Conservation (phyloP, 2,888 invertebrate species). For the Melipona bicolor region DNA sequence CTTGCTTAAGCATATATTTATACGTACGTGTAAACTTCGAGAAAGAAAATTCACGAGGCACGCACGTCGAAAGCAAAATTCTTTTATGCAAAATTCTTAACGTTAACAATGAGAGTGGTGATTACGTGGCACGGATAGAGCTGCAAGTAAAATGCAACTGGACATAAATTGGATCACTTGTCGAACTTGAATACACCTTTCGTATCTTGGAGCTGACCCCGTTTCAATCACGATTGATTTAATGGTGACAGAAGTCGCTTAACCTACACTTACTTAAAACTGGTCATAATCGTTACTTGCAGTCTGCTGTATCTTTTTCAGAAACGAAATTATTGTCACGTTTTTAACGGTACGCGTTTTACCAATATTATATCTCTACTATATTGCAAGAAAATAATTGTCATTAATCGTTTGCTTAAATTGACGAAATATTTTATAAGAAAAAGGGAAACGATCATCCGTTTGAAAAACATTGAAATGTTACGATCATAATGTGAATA, state of each 20-base stretch:
- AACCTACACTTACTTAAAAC: slow-evolving; percentile 12
- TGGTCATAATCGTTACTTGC: background rate
- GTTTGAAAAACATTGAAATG: background rate
- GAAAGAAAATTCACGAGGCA: background rate
- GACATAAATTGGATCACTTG: slow-evolving; percentile 6
- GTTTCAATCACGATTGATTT: slow-evolving; percentile 19
- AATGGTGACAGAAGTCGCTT: slow-evolving; percentile 19
- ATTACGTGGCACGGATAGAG: background rate
- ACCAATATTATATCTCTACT: background rate
- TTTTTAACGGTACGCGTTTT: background rate
- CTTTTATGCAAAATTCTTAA: background rate
- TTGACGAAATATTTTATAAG: background rate
- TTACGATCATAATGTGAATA: background rate
- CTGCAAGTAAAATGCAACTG: slow-evolving; percentile 5
- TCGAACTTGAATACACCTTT: slow-evolving; percentile 11
- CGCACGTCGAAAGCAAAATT: background rate
- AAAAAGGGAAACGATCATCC: background rate
- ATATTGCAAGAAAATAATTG: background rate
- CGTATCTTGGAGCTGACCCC: slow-evolving; percentile 12
- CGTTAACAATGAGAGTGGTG: background rate
- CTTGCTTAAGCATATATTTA: background rate
- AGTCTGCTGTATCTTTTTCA: background rate
- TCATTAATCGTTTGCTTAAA: background rate
- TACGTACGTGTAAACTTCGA: background rate
- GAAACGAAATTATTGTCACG: background rate